These are phyloP conservation scores for Trachelipus rathkii DNA, from an alignment of 1,140 invertebrate species.

Conservation along the genomic window DNA sequence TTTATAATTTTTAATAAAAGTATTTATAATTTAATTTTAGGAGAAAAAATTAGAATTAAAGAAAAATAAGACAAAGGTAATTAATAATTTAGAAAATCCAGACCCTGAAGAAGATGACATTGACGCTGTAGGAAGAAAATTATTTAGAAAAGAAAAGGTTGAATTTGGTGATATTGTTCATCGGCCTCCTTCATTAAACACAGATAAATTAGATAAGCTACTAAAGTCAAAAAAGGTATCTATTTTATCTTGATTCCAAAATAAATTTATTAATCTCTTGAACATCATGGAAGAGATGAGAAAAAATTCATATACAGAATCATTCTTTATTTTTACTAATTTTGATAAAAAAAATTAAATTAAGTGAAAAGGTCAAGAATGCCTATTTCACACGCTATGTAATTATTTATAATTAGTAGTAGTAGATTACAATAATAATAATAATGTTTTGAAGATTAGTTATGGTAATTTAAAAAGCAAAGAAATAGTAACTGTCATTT, in stretches of 20 bases:
- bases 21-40: neutral
- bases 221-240: neutral
- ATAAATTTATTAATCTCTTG: neutral
- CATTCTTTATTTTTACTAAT: neutral
- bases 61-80: neutral
- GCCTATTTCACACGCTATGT: neutral
- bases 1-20: neutral
- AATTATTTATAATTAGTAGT: neutral
- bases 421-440: neutral
- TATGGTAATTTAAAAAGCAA: neutral
- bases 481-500: neutral
- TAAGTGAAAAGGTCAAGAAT: neutral
- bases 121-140: neutral
- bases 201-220: neutral
- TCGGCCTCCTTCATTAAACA: neutral
- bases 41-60: neutral
- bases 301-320: neutral
- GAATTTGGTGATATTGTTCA: neutral
- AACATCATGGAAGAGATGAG: neutral
- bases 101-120: neutral
- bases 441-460: neutral
- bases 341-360: neutral
- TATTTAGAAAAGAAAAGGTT: neutral
- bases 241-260: neutral
- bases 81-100: neutral